These are phyloP conservation scores for Paedocypris sp. DNA, from an alignment of 2,113 vertebrate genomes.

Conservation along the genomic window DNA sequence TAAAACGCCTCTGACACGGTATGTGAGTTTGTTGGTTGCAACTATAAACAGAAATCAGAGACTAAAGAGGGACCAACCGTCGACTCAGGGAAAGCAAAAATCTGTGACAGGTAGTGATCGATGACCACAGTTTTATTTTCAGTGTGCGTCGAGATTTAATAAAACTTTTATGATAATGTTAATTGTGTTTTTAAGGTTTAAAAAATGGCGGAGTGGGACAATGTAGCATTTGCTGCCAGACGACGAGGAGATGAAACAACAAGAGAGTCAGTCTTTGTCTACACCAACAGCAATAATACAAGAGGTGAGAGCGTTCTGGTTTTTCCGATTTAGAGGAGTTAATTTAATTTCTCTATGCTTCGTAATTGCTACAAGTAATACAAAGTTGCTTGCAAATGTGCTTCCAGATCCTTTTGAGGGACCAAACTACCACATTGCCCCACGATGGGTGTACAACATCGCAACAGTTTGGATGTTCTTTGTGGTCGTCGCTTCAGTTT, in stretches of 20 bases:
- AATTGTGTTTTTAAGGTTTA: background rate
- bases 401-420: slow-evolving; percentile 74
- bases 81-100: background rate
- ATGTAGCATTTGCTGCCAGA: slow-evolving; percentile 37
- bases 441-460: slow-evolving; percentile 73
- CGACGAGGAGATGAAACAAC: slow-evolving; percentile 48
- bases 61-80: background rate
- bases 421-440: slow-evolving; percentile 80
- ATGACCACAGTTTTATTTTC: background rate
- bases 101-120: background rate
- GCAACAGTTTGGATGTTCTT: slow-evolving; percentile 73
- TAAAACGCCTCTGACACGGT: background rate
- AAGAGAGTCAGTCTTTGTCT: slow-evolving; percentile 42
- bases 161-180: no score
- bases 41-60: background rate
- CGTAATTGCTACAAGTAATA: background rate
- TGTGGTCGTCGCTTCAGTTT: slow-evolving; percentile 64
- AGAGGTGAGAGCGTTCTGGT: no score
- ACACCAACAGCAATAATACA: slow-evolving; percentile 56
- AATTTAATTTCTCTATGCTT: no score
- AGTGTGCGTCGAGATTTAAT: no score
- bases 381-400: background rate
- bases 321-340: no score
- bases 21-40: background rate
- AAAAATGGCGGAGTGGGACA: slow-evolving; percentile 46